Evolutionary conservation across 2,113 vertebrate genomes (phyloP).

Genomic region (Rhinoderma darwinii): DNA sequence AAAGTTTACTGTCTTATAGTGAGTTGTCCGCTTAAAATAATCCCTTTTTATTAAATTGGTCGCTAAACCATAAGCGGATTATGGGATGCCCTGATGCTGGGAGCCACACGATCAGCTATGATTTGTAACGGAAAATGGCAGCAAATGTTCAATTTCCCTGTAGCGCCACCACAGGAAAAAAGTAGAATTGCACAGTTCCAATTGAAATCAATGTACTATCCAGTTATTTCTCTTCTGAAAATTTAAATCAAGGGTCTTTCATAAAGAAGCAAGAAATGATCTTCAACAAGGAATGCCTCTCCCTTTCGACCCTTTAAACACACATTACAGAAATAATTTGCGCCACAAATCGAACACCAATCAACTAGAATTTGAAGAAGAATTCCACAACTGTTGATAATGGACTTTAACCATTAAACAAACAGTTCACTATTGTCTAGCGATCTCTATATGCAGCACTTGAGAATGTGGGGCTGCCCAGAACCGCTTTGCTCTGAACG

Average conservation of each 20-base stretch:
- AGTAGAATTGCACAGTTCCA: not conserved
- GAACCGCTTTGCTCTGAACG: not conserved
- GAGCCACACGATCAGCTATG: not conserved
- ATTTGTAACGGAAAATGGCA: not conserved
- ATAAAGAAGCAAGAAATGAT: not conserved
- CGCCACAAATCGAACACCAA: not conserved
- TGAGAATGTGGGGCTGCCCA: not conserved
- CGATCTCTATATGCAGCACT: not conserved
- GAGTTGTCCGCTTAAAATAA: too few relatives aligned
- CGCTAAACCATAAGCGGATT: too few relatives aligned
- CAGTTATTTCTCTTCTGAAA: too few relatives aligned
- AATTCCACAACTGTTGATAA: not conserved
- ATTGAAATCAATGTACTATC: not conserved
- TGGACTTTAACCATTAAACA: not conserved
- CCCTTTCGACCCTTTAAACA: not conserved
- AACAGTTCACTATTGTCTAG: not conserved
- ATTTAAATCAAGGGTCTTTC: too few relatives aligned
- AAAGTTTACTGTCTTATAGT: too few relatives aligned
- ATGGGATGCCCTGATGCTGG: too few relatives aligned
- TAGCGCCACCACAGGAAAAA: not conserved
- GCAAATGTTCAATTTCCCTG: not conserved
- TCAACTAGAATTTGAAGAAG: not conserved
- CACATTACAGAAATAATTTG: not conserved
- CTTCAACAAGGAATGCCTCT: not conserved
- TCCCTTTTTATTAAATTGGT: too few relatives aligned